These are phyloP conservation scores for Percina caprodes DNA, from an alignment of 2,113 vertebrate species.

Conservation along the genomic window DNA sequence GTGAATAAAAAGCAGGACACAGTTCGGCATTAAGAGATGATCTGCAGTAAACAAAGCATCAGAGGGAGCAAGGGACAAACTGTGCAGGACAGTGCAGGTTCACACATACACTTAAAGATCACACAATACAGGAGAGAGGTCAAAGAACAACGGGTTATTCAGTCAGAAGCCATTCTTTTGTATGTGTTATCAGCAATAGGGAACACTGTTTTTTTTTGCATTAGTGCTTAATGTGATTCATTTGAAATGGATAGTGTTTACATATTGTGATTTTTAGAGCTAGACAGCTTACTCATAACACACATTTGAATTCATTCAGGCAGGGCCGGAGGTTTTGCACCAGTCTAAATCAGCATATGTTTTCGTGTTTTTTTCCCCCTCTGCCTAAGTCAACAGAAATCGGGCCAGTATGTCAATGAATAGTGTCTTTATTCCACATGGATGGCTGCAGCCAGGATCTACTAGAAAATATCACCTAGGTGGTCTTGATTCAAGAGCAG, in stretches of 20 bases:
- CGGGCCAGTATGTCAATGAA: slow-evolving; percentile 72
- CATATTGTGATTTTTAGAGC: slow-evolving; percentile 30
- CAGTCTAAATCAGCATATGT: slow-evolving; percentile 72
- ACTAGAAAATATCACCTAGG: slow-evolving; percentile 67
- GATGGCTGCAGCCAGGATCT: slow-evolving; percentile 52
- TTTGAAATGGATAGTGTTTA: slow-evolving; percentile 19
- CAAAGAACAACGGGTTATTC: not conserved
- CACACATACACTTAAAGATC: slow-evolving; percentile 31
- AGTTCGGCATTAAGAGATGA: slow-evolving; percentile 56
- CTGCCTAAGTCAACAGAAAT: slow-evolving; percentile 73
- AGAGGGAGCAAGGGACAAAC: slow-evolving; percentile 48
- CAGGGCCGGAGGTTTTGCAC: slow-evolving; percentile 36
- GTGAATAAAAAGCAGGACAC: slow-evolving; percentile 64
- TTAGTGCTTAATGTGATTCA: slow-evolving; percentile 10
- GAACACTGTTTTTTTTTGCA: not conserved
- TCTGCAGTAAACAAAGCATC: slow-evolving; percentile 64
- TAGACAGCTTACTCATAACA: slow-evolving; percentile 10
- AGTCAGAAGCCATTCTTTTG: not conserved
- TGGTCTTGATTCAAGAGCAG: slow-evolving; percentile 66
- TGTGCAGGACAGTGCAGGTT: slow-evolving; percentile 6
- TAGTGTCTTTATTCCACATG: slow-evolving; percentile 75
- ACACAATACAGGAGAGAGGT: slow-evolving; percentile 22
- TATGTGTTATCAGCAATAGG: not conserved
- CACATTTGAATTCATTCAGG: slow-evolving; percentile 49
- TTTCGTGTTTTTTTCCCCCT: slow-evolving; percentile 74